Evolutionary conservation across 2,888 invertebrate species (phyloP).

Genomic region (Blomia tropicalis): DNA sequence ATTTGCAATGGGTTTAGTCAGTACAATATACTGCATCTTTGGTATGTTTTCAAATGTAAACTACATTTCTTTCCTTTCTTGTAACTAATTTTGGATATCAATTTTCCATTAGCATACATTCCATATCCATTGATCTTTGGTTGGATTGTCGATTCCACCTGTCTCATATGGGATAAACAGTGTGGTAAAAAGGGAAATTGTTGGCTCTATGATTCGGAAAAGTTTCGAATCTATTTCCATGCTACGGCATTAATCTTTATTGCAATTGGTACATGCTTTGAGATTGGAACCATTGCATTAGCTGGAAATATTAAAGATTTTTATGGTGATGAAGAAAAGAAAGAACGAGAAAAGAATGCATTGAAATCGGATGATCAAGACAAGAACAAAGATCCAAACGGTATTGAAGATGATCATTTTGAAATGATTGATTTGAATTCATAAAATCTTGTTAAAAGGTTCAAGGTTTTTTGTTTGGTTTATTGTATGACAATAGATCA

Average conservation of each 20-base stretch:
- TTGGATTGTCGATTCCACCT: slow-evolving; percentile 29
- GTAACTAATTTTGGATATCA: background rate
- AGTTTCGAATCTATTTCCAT: slow-evolving; percentile 28
- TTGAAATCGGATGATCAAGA: background rate
- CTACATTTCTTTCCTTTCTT: background rate
- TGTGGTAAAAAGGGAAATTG: slow-evolving; percentile 30
- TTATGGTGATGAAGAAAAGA: slow-evolving; percentile 25
- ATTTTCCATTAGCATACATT: slow-evolving; percentile 31
- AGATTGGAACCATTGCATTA: slow-evolving; percentile 25
- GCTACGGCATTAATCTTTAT: slow-evolving; percentile 27
- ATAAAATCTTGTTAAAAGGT: too few relatives aligned
- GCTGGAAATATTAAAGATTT: slow-evolving; percentile 27
- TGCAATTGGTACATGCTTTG: slow-evolving; percentile 24
- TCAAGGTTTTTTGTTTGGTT: too few relatives aligned
- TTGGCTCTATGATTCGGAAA: slow-evolving; percentile 30
- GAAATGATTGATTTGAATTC: background rate
- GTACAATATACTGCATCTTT: slow-evolving; percentile 27
- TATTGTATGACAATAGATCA: too few relatives aligned
- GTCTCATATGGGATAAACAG: slow-evolving; percentile 30
- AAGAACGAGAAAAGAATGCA: background rate
- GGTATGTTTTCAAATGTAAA: background rate
- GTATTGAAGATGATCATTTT: background rate
- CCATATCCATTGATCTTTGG: slow-evolving; percentile 31
- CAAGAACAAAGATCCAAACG: background rate
- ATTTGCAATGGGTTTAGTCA: slow-evolving; percentile 28